Base-by-base conservation (phyloP, 2,113 vertebrate species). In the Telmatochromis brachygnathus region DNA sequence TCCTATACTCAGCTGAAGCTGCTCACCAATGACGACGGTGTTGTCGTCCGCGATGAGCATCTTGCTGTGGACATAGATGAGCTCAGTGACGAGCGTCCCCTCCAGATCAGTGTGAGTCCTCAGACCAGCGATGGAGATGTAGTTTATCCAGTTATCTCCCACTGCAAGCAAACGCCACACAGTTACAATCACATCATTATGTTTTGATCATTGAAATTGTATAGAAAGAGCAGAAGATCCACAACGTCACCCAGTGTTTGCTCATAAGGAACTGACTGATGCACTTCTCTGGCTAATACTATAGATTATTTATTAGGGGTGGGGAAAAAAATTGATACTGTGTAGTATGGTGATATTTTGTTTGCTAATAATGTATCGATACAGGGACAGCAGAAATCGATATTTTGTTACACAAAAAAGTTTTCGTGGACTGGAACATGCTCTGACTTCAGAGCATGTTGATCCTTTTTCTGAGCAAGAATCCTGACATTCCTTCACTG, bases 1-100 rank as follows among this genome's bases (percentile, higher is more conserved):
- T 39, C 14, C 89, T 65, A 33, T 15, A 1, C 6, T 62, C 54
- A 30, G 75, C 0, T 7, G 5, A 11, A 5, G 9, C 49, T 2
- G 7, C 21, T 97, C 93, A 99, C 99, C 98, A 0, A 99, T 99
- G 82, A 99, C 98, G 90, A 99, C 98, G 0, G 98, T 99, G 96
- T 98, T 97, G 95, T 99, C 98, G 83, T 99, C 99, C 1, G 95
- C 97, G 84, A 99, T 98, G 17, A 99, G 96, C 96, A 99, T 94
- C 95, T 99, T 99, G 97, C 98, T 99, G 96, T 99, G 99, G 79
- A 99, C 98, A 7, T 99, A 99, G 93, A 99, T 98, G 85, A 99
- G 97, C 95, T 99, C 99, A 0, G 97, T 98, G 84, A 99, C 97
- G 6, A 99, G 96, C 21, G 91, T 97, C 30, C 97, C 98, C 94